Evolutionary conservation across 2,797 vertebrate species (phyloP).

Genomic region (Anabacerthia variegaticeps): DNA sequence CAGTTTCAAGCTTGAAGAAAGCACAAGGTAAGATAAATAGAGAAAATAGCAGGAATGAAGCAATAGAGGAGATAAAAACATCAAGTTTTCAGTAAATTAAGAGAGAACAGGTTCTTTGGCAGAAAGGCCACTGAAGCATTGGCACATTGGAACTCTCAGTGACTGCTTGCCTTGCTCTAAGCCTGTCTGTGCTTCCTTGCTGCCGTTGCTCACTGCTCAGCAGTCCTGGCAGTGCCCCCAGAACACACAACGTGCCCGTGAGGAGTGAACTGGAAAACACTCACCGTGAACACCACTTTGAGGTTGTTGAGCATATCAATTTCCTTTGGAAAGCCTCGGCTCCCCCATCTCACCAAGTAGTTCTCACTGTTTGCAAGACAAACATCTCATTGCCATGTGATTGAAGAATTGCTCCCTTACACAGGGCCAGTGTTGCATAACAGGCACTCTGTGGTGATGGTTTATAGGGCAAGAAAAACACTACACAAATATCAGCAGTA

Average conservation of each 20-base stretch:
- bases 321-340: constrained; percentile 93
- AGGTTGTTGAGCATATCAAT: constrained; percentile 98
- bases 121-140: not conserved
- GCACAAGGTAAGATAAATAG: not conserved
- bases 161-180: not conserved
- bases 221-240: not conserved
- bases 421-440: not conserved
- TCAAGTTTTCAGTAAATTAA: not conserved
- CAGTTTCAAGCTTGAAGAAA: not conserved
- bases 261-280: constrained; percentile 3
- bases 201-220: not conserved
- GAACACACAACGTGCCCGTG: not conserved
- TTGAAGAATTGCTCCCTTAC: not conserved
- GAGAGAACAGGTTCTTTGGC: not conserved
- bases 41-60: not conserved
- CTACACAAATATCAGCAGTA: not conserved
- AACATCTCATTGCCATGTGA: not conserved
- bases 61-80: not conserved
- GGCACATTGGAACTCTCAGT: not conserved
- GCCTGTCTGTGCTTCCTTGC: not conserved
- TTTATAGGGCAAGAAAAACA: not conserved
- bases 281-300: constrained; percentile 98
- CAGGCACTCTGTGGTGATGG: not conserved
- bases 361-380: constrained; percentile 86
- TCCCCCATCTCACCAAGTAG: constrained; percentile 96